These are phyloP conservation scores for Pampus argenteus DNA, from an alignment of 2,797 vertebrate genomes.

Conservation along the genomic window DNA sequence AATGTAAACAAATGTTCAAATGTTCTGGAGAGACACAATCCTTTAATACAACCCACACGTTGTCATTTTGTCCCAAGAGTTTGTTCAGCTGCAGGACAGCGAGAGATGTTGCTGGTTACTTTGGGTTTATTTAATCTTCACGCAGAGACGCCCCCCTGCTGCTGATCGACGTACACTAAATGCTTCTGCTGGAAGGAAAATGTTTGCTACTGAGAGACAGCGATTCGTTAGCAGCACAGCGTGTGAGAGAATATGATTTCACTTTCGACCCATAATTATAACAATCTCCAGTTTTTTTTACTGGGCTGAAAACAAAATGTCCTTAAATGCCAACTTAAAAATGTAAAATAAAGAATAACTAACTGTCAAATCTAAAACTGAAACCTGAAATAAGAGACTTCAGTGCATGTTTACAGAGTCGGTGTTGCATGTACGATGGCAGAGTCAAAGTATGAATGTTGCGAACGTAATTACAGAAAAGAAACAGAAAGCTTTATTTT, in stretches of 20 bases:
- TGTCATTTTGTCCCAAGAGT: too few relatives aligned
- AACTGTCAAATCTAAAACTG: not conserved
- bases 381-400: too few relatives aligned
- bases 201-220: not conserved
- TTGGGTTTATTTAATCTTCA: slow-evolving; percentile 5
- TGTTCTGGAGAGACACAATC: too few relatives aligned
- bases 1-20: too few relatives aligned
- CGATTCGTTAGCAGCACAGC: not conserved
- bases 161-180: not conserved
- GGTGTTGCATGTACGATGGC: too few relatives aligned
- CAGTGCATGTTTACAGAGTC: too few relatives aligned
- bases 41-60: too few relatives aligned
- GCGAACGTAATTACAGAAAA: too few relatives aligned
- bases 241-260: not conserved
- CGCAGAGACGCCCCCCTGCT: not conserved
- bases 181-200: not conserved
- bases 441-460: too few relatives aligned
- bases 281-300: not conserved
- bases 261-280: not conserved
- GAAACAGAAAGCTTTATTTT: too few relatives aligned
- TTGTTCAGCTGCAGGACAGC: not conserved
- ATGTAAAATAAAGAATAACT: not conserved
- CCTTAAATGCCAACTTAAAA: not conserved
- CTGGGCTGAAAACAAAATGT: not conserved
- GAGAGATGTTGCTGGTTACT: not conserved